Base-by-base conservation (phyloP, 2,113 vertebrate genomes). In the Heterocephalus glaber region DNA sequence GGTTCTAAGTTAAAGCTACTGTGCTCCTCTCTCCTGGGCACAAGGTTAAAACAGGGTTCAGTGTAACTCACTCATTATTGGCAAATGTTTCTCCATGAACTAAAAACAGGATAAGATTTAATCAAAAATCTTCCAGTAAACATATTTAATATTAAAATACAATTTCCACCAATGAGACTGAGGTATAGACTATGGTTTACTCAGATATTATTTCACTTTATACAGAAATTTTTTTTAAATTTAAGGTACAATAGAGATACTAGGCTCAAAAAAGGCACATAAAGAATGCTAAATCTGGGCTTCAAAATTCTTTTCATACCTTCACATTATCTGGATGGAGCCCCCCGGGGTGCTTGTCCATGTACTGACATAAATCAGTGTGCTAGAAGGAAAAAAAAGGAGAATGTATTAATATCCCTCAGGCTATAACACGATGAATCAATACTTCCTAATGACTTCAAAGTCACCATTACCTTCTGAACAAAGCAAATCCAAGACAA, bases 311-410 rank as follows among this genome's bases (percentile, higher is more conserved):
- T 93, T 95, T 95, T 98, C 98, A 97, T 99, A 99, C 99, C 99
- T 99, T 99, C 98, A 99, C 99, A 96, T 99, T 99, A 94, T 99
- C 99, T 95, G 99, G 99, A 98, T 99, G 99, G 89, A 99, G 99
- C 52, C 99, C 99, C 92, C 99, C 99, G 17, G 99, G 99, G 96
- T 99, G 99, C 98, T 99, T 99, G 98, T 99, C 99, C 99, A 99
- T 99, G 98, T 99, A 99, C 98, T 99, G 99, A 98, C 99, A 99
- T 98, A 99, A 99, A 98, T 99, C 99, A 98, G 99, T 99, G 97
- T 99, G 99, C 99, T 99, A 97, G 94, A 98, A 96, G 97, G 47
- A 98, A 97, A 97, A 97, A 98, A 98, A 92, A 93, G 81, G 94
- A 95, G 97, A 96, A 91, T 38, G 58, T 95, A 97, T 98, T 97